Percentiles rank a stretch among this genome's conserved stretches.
These are phyloP conservation scores for Blastobasis lacticolella DNA, from an alignment of 2,888 invertebrate genomes.

Conservation along the genomic window DNA sequence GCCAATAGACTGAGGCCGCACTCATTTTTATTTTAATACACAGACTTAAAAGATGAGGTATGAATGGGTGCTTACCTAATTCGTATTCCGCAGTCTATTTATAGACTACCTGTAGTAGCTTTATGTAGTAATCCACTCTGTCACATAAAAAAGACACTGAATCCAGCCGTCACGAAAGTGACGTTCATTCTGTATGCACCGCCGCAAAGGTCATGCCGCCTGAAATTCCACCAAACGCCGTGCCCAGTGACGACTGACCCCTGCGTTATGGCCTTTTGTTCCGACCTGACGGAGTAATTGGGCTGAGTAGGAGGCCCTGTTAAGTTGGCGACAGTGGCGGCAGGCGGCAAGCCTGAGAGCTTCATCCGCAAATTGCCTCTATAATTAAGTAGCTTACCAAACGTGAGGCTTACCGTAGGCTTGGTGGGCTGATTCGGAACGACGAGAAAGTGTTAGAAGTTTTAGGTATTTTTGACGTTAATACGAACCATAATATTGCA, in stretches of 20 bases:
- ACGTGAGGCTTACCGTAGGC: slow-evolving; percentile 22
- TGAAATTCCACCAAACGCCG: slow-evolving; percentile 1
- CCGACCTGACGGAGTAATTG: not conserved
- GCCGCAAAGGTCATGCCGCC: slow-evolving; percentile 4
- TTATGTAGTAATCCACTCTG: no score
- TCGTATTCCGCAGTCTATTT: no score
- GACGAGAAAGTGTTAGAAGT: not conserved
- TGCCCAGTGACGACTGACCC: not conserved
- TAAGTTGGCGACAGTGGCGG: slow-evolving; percentile 5
- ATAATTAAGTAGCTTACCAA: slow-evolving; percentile 46
- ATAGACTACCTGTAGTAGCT: no score
- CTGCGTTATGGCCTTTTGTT: not conserved
- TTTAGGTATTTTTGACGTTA: no score
- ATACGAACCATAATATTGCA: no score
- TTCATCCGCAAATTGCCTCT: slow-evolving; percentile 41
- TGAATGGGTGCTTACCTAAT: no score
- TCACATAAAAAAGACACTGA: no score
- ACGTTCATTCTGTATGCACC: slow-evolving; percentile 5
- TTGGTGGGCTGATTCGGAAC: slow-evolving; percentile 1
- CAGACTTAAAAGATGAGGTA: no score
- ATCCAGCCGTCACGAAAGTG: not conserved
- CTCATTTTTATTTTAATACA: no score
- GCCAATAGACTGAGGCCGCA: no score
- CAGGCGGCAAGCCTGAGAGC: slow-evolving; percentile 26
- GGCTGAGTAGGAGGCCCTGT: not conserved